Evolutionary conservation across 2,113 vertebrate species (phyloP), one percentile per base, ranked within the genome.

Genomic region (Ptilorrhoa leucosticta): DNA sequence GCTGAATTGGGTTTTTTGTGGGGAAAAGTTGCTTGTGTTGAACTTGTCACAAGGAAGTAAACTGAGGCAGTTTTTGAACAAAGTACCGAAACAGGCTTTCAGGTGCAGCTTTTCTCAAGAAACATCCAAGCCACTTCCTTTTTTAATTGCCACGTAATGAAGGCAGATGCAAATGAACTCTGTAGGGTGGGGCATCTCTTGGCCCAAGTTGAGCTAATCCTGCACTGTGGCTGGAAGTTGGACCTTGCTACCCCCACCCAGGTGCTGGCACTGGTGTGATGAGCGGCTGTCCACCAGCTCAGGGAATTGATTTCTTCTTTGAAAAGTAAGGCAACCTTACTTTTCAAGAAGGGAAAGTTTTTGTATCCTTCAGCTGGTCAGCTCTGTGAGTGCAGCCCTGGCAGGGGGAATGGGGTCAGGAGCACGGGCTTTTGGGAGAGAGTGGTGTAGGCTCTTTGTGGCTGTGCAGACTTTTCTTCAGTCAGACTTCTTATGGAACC

Each of bases 321-420:
- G 22, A 6, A 39, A 77, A 73, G 9, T 42, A 6, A 77, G 58
- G 47, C 18, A 71, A 11, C 26, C 31, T n/a, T n/a, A n/a, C n/a
- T n/a, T n/a, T n/a, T n/a, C n/a, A n/a, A 42, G 37, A 35, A 73
- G 35, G 39, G 33, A 26, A 37, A 26, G 7, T 6, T 87, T 26
- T 54, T 1, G 0, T 54, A 4, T 16, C 4, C 0, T 58, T 79
- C 48, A 30, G 7, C 8, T 40, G 40, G 8, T 56, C 0, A 0
- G 40, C 39, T 68, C 45, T 70, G 24, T 7, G 30, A 20, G 14
- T 22, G 20, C 23, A 60, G n/a, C 51, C 27, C 42, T 42, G 61
- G 30, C 13, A 31, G 24, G 47, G 45, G 39, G 35, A 54, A 8
- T 2, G 3, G 51, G 44, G 10, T 44, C 63, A 31, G 65, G 35